phyloP scores from a whole-genome alignment of 2,797 vertebrate genomes.

The Lithobates sylvaticus region DNA sequence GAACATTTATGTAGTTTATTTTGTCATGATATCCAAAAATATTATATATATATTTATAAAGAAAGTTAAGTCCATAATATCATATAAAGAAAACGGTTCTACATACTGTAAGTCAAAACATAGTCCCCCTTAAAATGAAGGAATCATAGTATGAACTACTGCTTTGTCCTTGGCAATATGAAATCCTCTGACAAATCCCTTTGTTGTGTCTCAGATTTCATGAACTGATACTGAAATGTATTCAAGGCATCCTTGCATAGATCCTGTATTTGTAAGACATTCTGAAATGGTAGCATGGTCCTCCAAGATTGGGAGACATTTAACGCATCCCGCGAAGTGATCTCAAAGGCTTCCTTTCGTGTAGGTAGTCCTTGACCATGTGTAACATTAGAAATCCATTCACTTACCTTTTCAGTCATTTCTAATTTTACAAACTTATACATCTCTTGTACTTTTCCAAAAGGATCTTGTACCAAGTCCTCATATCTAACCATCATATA shows the following conservation, averaged over 20 bases:
- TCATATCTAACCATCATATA: constrained; percentile 52
- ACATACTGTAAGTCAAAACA: too few relatives aligned
- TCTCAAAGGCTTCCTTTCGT: neutral
- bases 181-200: constrained; percentile 14
- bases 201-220: constrained; percentile 38
- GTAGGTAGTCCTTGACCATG: constrained; percentile 3
- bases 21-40: too few relatives aligned
- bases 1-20: too few relatives aligned
- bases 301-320: constrained; percentile 52
- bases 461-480: constrained; percentile 43
- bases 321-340: constrained; percentile 30
- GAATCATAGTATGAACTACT: neutral
- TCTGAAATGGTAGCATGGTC: constrained; percentile 13
- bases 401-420: neutral
- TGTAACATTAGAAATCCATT: constrained; percentile 56
- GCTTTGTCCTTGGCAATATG: constrained; percentile 2
- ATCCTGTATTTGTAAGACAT: constrained; percentile 36
- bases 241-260: constrained; percentile 46
- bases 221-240: constrained; percentile 45
- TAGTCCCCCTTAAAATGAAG: too few relatives aligned
- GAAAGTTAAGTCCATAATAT: too few relatives aligned
- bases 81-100: too few relatives aligned
- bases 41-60: too few relatives aligned
- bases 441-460: constrained; percentile 11
- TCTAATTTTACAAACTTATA: constrained; percentile 49